phyloP scores from a whole-genome alignment of 2,113 vertebrate species.

The Epinephelus moara region DNA sequence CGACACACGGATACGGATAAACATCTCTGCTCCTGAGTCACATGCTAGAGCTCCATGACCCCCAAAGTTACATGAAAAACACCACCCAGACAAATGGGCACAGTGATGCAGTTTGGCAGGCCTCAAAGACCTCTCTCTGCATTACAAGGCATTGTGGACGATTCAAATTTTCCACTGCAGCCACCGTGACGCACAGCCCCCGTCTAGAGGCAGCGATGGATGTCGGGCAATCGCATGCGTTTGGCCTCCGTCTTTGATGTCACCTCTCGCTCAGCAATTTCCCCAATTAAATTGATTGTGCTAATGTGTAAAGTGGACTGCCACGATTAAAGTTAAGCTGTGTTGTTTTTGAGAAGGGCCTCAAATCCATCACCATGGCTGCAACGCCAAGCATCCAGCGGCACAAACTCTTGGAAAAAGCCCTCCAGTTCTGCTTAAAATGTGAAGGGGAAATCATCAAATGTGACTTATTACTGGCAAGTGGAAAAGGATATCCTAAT shows the following conservation, averaged over 20 bases:
- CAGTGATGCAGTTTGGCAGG: constrained; percentile 47
- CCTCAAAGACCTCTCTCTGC: constrained; percentile 36
- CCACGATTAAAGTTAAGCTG: constrained; percentile 58
- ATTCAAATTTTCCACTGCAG: constrained; percentile 69
- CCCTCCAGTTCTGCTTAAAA: constrained; percentile 30
- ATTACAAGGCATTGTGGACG: constrained; percentile 45
- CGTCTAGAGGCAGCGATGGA: constrained; percentile 28
- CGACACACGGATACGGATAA: constrained; percentile 25
- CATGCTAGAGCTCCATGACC: constrained; percentile 18
- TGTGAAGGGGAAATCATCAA: constrained; percentile 47
- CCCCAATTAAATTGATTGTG: constrained; percentile 65
- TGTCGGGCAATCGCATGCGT: constrained; percentile 43
- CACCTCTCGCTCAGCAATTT: constrained; percentile 53
- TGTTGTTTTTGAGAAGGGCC: constrained; percentile 67
- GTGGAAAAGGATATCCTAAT: constrained; percentile 69
- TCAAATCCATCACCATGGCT: constrained; percentile 66
- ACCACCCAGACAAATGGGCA: constrained; percentile 55
- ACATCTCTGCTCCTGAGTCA: constrained; percentile 17
- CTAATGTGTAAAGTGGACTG: constrained; percentile 68
- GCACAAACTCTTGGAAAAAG: constrained; percentile 59
- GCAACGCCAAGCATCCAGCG: constrained; percentile 14
- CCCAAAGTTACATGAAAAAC: constrained; percentile 47
- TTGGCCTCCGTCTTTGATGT: constrained; percentile 58
- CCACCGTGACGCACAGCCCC: constrained; percentile 38
- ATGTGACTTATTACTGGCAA: constrained; percentile 65